A percentile compares a stretch with the other conserved stretches of the same genome.
phyloP scores from a whole-genome alignment of 2,113 vertebrate genomes.

The Oncorhynchus nerka region DNA sequence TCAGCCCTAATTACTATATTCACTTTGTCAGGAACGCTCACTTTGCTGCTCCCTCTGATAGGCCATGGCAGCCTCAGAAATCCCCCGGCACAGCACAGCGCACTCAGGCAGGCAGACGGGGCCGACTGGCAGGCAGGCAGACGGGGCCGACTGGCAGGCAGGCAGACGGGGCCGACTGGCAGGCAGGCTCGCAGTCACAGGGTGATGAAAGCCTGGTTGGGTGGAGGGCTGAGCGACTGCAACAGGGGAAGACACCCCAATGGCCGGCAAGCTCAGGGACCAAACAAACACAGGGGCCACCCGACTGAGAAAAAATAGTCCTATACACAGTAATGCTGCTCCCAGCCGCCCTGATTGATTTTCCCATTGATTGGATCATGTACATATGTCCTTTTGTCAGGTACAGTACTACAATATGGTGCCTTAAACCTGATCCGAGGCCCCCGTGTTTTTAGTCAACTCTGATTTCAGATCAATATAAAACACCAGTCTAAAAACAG shows the following conservation, averaged over 20 bases:
- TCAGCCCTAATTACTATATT: conserved; percentile 87
- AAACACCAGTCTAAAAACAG: not conserved
- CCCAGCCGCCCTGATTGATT: not conserved
- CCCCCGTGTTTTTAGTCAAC: not conserved
- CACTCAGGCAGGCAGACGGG: conserved; percentile 9
- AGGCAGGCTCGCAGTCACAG: not conserved
- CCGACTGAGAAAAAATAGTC: not conserved
- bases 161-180: not conserved
- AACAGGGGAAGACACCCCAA: not conserved
- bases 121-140: not conserved
- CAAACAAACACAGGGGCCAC: not conserved
- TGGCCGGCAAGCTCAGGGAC: not conserved
- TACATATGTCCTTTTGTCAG: not conserved
- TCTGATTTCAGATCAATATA: not conserved
- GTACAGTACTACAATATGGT: not conserved
- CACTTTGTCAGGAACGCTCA: conserved; percentile 81
- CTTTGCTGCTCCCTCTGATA: conserved; percentile 78
- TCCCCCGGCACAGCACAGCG: conserved; percentile 25
- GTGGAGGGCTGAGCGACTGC: not conserved
- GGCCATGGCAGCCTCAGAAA: conserved; percentile 72
- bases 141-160: too few species aligned
- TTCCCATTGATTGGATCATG: not conserved
- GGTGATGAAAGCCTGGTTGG: not conserved
- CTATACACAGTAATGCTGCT: not conserved
- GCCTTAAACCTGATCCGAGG: not conserved